These are phyloP conservation scores for Noctua comes DNA, from an alignment of 2,888 invertebrate species.

Conservation along the genomic window DNA sequence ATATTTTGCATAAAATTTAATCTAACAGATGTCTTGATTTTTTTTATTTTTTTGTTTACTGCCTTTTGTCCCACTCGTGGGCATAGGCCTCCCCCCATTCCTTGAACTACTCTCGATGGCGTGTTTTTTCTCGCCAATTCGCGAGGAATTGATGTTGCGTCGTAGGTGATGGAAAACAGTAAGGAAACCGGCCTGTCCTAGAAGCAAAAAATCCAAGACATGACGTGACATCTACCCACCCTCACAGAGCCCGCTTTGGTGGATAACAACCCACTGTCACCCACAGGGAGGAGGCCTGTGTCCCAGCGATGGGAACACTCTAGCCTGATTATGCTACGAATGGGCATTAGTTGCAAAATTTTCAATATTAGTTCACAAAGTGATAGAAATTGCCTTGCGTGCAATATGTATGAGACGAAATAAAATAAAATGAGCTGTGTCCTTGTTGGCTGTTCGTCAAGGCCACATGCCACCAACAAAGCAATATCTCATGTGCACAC, in stretches of 20 bases:
- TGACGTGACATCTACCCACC: neutral
- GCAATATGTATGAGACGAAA: neutral
- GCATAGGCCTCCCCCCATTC: too few species aligned
- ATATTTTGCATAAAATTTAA: too few species aligned
- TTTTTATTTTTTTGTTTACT: too few species aligned
- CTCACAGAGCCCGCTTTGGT: neutral
- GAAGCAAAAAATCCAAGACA: too few species aligned
- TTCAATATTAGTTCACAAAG: neutral
- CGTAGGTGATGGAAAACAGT: too few species aligned
- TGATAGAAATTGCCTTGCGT: neutral
- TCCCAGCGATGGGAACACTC: neutral
- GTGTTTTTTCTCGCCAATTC: too few species aligned
- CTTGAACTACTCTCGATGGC: too few species aligned
- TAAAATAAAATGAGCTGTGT: conserved; percentile 16
- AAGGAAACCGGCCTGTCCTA: too few species aligned
- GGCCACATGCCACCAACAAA: conserved; percentile 37
- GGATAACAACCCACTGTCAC: neutral
- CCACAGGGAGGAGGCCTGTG: neutral
- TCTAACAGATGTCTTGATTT: too few species aligned
- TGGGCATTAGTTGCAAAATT: neutral
- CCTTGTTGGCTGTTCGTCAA: conserved; percentile 7
- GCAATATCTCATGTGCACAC: conserved; percentile 44
- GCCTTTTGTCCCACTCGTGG: too few species aligned
- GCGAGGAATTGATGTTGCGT: too few species aligned
- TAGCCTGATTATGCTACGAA: neutral